Conservation (phyloP, 2,113 vertebrate species). For the Platysteira castanea region DNA sequence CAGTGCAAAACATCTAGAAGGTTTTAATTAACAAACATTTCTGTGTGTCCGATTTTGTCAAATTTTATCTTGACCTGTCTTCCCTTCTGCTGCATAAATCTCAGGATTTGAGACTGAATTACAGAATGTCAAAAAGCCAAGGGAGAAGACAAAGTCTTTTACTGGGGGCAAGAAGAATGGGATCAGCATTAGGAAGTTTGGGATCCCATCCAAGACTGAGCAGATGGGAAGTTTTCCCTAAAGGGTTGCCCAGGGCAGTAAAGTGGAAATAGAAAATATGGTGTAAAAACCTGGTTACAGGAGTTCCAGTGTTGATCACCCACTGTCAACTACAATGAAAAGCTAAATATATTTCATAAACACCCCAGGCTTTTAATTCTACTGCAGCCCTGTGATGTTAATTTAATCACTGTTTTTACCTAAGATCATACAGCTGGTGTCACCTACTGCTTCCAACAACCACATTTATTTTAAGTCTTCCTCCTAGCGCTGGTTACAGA, state of each 20-base stretch:
- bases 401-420: neutral
- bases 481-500: neutral
- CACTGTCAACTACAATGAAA: neutral
- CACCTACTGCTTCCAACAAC: neutral
- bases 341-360: neutral
- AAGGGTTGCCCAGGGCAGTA: neutral
- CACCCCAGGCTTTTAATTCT: neutral
- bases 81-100: neutral
- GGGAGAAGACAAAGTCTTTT: neutral
- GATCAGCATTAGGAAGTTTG: neutral
- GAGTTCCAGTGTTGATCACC: neutral
- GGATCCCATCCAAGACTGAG: neutral
- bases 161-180: neutral
- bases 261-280: neutral
- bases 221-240: neutral
- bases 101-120: neutral
- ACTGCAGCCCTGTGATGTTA: neutral
- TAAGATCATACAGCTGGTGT: neutral
- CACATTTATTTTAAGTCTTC: conserved; percentile 25
- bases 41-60: neutral
- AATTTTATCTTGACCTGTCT: neutral
- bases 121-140: neutral
- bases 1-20: neutral
- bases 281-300: neutral
- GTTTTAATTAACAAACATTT: neutral